phyloP scores from a whole-genome alignment of 2,888 invertebrate species.

The Patella caerulea region DNA sequence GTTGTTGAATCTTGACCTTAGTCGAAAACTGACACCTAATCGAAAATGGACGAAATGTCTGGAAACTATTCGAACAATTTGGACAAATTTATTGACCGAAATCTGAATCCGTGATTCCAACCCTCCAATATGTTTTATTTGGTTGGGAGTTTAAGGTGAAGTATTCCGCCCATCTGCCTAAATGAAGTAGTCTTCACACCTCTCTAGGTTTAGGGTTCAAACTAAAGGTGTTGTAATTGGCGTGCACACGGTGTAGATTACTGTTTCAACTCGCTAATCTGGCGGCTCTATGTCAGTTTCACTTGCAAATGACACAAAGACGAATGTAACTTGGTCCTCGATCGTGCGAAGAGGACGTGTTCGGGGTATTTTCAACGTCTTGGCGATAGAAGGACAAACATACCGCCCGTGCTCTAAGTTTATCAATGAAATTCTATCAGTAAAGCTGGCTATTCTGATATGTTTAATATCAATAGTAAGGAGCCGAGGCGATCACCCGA shows the following conservation, averaged over 20 bases:
- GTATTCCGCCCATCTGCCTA: constrained; percentile 3
- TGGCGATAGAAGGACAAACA: not conserved
- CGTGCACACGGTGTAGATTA: not conserved
- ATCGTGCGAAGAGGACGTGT: not conserved
- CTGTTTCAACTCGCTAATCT: not conserved
- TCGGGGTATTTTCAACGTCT: not conserved
- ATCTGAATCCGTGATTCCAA: too few relatives aligned
- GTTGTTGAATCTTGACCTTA: too few relatives aligned
- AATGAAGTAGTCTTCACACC: not conserved
- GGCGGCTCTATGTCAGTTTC: not conserved
- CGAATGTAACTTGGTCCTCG: not conserved
- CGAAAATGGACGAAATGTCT: too few relatives aligned
- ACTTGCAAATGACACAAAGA: not conserved
- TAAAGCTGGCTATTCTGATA: too few relatives aligned
- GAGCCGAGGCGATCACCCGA: too few relatives aligned
- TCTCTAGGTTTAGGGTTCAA: not conserved
- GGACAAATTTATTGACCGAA: too few relatives aligned
- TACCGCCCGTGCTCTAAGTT: not conserved
- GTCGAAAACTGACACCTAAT: too few relatives aligned
- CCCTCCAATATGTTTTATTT: too few relatives aligned
- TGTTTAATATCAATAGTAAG: too few relatives aligned
- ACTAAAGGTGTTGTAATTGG: constrained; percentile 1
- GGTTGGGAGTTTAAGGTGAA: not conserved
- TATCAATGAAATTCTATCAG: not conserved
- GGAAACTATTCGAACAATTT: too few relatives aligned